Conservation (phyloP, 2,113 vertebrate genomes). For the Ceyx melanurus region DNA sequence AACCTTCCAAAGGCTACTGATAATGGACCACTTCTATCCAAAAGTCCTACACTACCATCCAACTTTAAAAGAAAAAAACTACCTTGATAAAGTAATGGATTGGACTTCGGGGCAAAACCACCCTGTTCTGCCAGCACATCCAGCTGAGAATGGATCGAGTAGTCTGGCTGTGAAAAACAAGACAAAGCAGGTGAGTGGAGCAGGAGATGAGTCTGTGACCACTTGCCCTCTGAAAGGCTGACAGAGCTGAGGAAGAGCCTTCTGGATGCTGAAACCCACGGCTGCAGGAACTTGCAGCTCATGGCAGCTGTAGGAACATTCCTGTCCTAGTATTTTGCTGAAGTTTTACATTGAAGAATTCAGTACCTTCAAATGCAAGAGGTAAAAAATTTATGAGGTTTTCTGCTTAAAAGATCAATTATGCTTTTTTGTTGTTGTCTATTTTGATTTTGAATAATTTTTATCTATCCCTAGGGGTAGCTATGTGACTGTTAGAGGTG, state of each 20-base stretch:
- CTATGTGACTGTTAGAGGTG: neutral
- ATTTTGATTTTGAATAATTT: conserved; percentile 9
- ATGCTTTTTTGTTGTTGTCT: neutral
- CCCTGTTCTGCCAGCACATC: neutral
- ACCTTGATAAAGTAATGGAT: no score
- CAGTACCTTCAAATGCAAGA: neutral
- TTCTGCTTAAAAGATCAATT: neutral
- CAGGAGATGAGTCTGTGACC: neutral
- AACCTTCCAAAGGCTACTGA: neutral
- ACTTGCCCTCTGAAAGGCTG: neutral
- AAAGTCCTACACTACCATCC: neutral
- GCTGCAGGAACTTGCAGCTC: neutral
- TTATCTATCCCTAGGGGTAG: neutral
- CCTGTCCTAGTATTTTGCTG: neutral
- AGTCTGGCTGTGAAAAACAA: neutral
- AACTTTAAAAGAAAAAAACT: neutral
- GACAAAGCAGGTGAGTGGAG: neutral
- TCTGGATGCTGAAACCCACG: neutral
- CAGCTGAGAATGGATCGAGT: neutral
- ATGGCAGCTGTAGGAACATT: neutral
- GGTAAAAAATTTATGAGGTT: neutral
- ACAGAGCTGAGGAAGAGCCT: neutral
- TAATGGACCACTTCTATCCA: neutral
- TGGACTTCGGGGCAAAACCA: neutral
- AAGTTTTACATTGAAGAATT: neutral